phyloP scores from a whole-genome alignment of 2,797 vertebrate genomes.

The Phoxinus dragarum region DNA sequence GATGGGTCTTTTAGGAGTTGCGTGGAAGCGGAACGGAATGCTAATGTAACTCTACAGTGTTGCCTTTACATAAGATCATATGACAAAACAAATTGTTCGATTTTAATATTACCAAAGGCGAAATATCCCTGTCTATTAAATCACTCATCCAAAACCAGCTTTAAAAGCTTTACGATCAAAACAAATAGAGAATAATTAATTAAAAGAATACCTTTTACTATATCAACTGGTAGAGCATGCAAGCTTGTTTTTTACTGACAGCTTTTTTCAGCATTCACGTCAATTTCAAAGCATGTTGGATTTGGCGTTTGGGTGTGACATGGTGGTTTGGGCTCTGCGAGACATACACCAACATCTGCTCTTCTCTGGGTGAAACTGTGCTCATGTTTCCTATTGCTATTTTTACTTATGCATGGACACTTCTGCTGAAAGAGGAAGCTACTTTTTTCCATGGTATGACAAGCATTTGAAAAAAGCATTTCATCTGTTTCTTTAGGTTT shows the following conservation, averaged over 20 bases:
- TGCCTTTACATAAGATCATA: not conserved
- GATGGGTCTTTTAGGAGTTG: not conserved
- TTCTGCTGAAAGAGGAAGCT: not conserved
- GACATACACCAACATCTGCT: not conserved
- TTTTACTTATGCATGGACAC: not conserved
- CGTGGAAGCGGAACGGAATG: not conserved
- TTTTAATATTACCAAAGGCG: too few species aligned
- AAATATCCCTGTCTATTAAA: not conserved
- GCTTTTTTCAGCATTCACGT: not conserved
- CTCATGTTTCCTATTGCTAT: constrained; percentile 23
- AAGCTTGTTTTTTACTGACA: not conserved
- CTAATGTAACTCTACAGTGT: not conserved
- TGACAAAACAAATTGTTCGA: not conserved
- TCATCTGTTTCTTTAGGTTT: constrained; percentile 77
- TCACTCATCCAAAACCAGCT: not conserved
- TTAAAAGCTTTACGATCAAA: not conserved
- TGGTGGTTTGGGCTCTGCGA: not conserved
- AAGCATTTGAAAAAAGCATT: not conserved
- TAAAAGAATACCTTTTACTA: not conserved
- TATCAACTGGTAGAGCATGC: not conserved
- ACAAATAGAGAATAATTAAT: not conserved
- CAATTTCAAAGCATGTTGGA: not conserved
- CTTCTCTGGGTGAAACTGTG: not conserved
- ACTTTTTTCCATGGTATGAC: not conserved
- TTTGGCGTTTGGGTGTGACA: not conserved